Evolutionary conservation across 2,113 vertebrate genomes (phyloP), one percentile per base, ranked within the genome.

Genomic region (Noturus placidus): DNA sequence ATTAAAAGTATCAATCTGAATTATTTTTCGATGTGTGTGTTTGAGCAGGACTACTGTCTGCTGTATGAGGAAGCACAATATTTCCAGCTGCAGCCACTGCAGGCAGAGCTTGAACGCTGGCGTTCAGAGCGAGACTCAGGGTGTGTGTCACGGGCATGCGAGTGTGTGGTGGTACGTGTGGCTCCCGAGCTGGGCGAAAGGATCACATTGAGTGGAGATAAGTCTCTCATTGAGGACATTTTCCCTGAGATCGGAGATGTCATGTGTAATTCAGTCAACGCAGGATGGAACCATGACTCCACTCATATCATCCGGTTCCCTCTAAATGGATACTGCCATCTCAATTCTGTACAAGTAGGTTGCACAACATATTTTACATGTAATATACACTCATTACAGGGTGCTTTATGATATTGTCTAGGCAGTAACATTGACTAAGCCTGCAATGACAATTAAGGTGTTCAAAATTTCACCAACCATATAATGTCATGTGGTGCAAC

Each of bases 31-130:
- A 38, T 83, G 22, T 84, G 13, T 86, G 56, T 84, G 61, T 92
- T 76, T 87, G 61, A 91, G 61, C 93, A 99, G 98, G 98, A 99
- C 92, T 99, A 97, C 90, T 96, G 95, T 82, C 94, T 98, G 93
- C 93, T 99, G 91, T 98, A 97, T 82, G 98, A 99, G 95, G 98
- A 99, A 93, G 98, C 98, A 69, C 94, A 94, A 54, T 99, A 98
- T 91, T 99, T 99, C 93, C 97, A 99, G 92, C 96, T 99, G 87
- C 95, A 95, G 90, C 96, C 97, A 52, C 96, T 99, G 95, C 94
- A 97, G 88, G 92, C 94, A 10, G 97, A 97, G 93, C 95, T 99
- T 93, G 96, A 97, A 87, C 95, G 94, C 90, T 99, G 98, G 98
- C 96, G 96, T 90, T 95, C 96, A 52, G 96, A 98, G 91, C 95